Conservation (phyloP, 2,797 vertebrate genomes). For the Emys orbicularis region DNA sequence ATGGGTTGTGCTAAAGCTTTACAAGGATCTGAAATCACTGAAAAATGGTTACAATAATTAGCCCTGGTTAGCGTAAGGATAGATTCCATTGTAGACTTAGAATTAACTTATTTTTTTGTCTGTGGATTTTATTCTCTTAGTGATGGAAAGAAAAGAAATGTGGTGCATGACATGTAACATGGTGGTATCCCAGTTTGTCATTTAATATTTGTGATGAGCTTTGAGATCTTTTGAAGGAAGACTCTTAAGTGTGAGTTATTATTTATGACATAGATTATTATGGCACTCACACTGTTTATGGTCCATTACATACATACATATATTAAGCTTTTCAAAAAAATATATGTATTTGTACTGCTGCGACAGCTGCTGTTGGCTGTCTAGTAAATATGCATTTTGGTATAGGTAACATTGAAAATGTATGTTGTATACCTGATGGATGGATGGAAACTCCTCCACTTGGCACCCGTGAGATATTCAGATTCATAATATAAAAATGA, state of each 20-base stretch:
- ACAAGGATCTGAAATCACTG: neutral
- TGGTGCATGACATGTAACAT: neutral
- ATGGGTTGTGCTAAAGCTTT: neutral
- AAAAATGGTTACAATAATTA: neutral
- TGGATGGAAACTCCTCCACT: neutral
- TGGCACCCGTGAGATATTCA: neutral
- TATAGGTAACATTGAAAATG: conserved; percentile 21
- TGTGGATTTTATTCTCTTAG: neutral
- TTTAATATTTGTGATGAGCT: neutral
- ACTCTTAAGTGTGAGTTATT: neutral
- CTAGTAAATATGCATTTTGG: conserved; percentile 4
- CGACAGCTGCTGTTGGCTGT: conserved; percentile 14
- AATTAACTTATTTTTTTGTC: conserved; percentile 38
- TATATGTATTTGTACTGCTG: neutral
- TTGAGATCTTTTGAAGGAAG: neutral
- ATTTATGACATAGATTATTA: neutral
- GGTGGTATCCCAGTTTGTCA: neutral
- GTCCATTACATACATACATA: conserved; percentile 11
- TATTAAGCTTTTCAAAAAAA: conserved; percentile 33
- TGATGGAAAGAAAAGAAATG: fast-evolving
- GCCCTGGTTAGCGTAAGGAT: neutral
- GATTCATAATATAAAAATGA: neutral
- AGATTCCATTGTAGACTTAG: neutral
- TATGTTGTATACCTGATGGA: neutral
- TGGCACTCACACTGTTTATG: neutral